Percentiles rank a stretch among this genome's conserved stretches.
Evolutionary conservation across 2,888 invertebrate genomes (phyloP).

Genomic region (Lasius platythorax): DNA sequence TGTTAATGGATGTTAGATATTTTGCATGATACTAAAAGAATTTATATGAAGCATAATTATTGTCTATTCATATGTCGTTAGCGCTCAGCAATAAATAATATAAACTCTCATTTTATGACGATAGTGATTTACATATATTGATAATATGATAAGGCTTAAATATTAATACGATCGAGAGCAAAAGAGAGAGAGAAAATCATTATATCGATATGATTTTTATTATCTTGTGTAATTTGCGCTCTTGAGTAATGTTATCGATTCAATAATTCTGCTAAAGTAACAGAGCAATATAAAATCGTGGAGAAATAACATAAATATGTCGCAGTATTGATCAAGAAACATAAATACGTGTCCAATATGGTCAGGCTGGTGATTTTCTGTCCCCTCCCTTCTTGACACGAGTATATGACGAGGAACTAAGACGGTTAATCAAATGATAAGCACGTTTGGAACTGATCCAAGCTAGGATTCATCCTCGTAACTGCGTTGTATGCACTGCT

Average conservation of each 20-base stretch:
- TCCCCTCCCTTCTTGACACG: conserved; percentile 58
- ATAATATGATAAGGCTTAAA: not conserved
- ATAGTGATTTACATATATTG: not conserved
- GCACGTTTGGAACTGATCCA: conserved; percentile 73
- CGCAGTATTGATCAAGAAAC: not conserved
- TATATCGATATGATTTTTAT: not conserved
- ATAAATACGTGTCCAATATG: conserved; percentile 33
- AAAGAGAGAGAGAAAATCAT: not conserved
- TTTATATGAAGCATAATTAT: conserved; percentile 5
- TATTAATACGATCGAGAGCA: not conserved
- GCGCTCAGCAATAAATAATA: not conserved
- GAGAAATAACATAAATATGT: conserved; percentile 5
- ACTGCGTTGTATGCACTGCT: conserved; percentile 51
- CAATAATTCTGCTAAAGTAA: not conserved
- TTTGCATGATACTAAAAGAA: not conserved
- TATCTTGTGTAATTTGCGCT: not conserved
- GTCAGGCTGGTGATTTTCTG: conserved; percentile 56
- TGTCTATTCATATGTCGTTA: not conserved
- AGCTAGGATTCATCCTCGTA: conserved; percentile 58
- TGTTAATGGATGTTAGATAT: conserved; percentile 6
- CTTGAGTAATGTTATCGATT: not conserved
- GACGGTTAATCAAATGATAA: conserved; percentile 74
- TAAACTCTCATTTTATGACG: not conserved
- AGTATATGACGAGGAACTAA: conserved; percentile 62
- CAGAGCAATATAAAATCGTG: not conserved